phyloP scores from a whole-genome alignment of 2,888 invertebrate genomes.

The Glaucopsyche alexis region DNA sequence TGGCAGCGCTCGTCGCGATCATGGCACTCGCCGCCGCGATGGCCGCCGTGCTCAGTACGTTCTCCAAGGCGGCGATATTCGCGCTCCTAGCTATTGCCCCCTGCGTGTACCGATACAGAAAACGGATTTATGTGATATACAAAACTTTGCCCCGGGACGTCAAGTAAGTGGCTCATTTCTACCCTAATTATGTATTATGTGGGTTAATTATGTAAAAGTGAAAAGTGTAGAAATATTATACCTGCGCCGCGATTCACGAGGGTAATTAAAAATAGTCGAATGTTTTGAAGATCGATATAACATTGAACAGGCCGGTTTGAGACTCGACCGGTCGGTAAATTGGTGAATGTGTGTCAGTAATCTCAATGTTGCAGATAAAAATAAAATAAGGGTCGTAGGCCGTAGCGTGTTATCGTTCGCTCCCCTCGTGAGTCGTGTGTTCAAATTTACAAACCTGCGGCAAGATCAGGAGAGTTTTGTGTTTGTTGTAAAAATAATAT shows the following conservation, averaged over 20 bases:
- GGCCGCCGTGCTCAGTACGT: constrained; percentile 80
- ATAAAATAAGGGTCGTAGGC: constrained; percentile 17
- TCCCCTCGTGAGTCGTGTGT: neutral
- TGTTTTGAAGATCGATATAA: constrained; percentile 19
- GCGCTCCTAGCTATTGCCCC: constrained; percentile 78
- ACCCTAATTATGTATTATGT: neutral
- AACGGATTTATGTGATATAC: constrained; percentile 80
- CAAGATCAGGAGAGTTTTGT: no score
- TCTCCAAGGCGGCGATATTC: constrained; percentile 87
- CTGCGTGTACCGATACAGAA: constrained; percentile 77
- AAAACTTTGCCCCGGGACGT: constrained; percentile 84
- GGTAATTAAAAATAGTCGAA: neutral
- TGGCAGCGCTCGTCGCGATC: constrained; percentile 74
- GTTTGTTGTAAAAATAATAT: no score
- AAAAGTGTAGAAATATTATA: neutral
- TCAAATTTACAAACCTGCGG: neutral
- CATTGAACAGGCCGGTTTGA: neutral
- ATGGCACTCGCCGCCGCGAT: constrained; percentile 78
- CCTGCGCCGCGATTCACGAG: neutral
- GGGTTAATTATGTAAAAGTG: neutral
- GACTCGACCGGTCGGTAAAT: neutral
- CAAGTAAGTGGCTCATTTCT: constrained; percentile 75
- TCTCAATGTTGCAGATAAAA: constrained; percentile 2
- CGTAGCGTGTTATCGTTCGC: constrained; percentile 10
- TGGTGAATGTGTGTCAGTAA: constrained; percentile 20